phyloP scores from a whole-genome alignment of 2,113 vertebrate genomes.

The Bungarus multicinctus region DNA sequence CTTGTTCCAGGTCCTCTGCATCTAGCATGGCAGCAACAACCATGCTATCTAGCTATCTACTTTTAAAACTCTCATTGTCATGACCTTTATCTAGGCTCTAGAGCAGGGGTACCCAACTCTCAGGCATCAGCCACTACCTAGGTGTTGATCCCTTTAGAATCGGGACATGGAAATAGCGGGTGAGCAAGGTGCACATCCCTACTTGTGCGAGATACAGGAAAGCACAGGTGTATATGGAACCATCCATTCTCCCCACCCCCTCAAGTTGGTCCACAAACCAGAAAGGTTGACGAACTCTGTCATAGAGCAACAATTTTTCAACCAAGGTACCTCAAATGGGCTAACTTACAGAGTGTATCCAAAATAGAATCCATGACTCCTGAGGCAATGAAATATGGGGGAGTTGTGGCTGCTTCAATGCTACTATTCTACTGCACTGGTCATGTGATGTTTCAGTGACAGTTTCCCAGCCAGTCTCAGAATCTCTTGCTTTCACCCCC shows the following conservation, averaged over 20 bases:
- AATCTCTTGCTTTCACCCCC: neutral
- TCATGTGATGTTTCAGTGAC: neutral
- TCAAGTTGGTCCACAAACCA: neutral
- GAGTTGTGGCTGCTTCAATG: neutral
- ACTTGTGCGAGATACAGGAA: neutral
- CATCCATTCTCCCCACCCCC: neutral
- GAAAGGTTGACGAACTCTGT: neutral
- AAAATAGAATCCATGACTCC: neutral
- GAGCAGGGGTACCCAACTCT: neutral
- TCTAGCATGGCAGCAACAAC: neutral
- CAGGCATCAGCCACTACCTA: neutral
- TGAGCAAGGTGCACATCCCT: neutral
- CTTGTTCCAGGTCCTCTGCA: no score
- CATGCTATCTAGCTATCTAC: neutral
- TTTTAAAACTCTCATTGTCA: neutral
- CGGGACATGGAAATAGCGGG: accelerated
- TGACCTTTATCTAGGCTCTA: neutral
- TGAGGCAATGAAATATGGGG: neutral
- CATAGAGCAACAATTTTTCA: neutral
- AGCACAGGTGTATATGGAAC: neutral
- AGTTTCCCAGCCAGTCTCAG: neutral
- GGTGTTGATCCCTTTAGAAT: neutral
- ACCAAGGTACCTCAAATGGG: neutral
- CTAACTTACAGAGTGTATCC: neutral
- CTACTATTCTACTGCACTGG: neutral